A percentile compares a stretch with the other conserved stretches of the same genome.
Evolutionary conservation across 1,140 invertebrate species (phyloP).

Genomic region (Drosophila lowei): DNA sequence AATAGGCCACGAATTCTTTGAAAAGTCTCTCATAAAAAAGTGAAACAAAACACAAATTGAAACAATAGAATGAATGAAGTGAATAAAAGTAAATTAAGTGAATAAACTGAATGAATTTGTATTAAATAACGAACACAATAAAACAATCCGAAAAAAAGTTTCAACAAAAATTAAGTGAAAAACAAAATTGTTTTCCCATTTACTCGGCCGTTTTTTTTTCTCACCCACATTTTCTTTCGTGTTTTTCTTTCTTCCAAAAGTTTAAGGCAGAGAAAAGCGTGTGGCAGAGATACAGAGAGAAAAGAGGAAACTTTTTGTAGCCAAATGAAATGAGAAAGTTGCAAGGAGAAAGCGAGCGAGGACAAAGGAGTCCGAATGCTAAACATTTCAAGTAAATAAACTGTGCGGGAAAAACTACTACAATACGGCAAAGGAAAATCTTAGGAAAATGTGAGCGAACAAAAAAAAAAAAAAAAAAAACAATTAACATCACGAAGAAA

Average conservation of each 20-base stretch:
- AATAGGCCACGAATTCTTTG: too few relatives aligned
- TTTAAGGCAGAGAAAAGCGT: constrained; percentile 8
- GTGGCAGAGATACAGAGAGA: too few relatives aligned
- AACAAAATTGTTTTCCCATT: constrained; percentile 42
- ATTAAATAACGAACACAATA: not conserved
- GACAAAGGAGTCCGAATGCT: constrained; percentile 39
- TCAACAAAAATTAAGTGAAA: constrained; percentile 28
- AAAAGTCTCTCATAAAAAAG: too few relatives aligned
- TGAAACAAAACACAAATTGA: too few relatives aligned
- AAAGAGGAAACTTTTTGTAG: constrained; percentile 31
- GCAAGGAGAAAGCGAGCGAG: constrained; percentile 21
- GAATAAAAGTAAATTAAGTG: too few relatives aligned
- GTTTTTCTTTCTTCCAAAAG: constrained; percentile 23
- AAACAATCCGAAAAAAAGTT: constrained; percentile 8
- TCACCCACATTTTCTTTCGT: constrained; percentile 41
- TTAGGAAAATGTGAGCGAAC: constrained; percentile 53
- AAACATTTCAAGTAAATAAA: constrained; percentile 67
- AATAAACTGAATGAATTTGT: too few relatives aligned
- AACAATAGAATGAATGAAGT: too few relatives aligned
- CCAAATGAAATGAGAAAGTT: constrained; percentile 54
- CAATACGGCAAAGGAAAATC: constrained; percentile 15
- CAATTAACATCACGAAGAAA: constrained; percentile 48
- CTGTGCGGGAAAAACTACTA: constrained; percentile 51
- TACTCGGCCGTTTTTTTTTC: constrained; percentile 28
- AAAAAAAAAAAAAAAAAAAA: constrained; percentile 47